A percentile compares a stretch with the other conserved stretches of the same genome.
Conservation (phyloP, 2,888 invertebrate species). For the Pterobdella sp. region DNA sequence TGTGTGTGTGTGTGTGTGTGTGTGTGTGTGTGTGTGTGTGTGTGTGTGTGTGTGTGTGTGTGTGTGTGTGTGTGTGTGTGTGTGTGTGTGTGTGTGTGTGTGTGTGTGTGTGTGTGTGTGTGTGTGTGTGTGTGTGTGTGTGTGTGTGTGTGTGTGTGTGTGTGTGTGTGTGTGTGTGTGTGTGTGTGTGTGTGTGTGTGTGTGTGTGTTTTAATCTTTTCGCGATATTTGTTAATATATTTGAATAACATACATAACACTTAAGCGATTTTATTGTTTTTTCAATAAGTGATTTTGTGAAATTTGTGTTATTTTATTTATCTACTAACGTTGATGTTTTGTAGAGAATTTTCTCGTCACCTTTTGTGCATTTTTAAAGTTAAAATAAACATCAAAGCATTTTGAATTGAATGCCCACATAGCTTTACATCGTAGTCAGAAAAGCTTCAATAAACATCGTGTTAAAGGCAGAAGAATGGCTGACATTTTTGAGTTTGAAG, state of each 20-base stretch:
- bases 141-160: constrained; percentile 22
- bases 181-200: constrained; percentile 1
- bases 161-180: constrained; percentile 10
- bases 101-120: constrained; percentile 25
- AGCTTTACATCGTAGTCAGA: no score
- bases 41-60: constrained; percentile 23
- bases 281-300: no score
- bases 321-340: no score
- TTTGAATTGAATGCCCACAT: no score
- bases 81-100: constrained; percentile 26
- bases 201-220: background rate
- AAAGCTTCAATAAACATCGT: no score
- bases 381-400: no score
- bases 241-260: background rate
- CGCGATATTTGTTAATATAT: background rate
- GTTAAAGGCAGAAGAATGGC: no score
- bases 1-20: constrained; percentile 25
- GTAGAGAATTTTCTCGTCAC: no score
- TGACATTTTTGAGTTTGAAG: no score
- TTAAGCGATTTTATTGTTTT: background rate
- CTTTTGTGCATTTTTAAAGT: no score
- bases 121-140: constrained; percentile 21
- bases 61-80: constrained; percentile 27
- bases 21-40: constrained; percentile 25
- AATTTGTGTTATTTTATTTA: no score